These are phyloP conservation scores for Bombus ignitus DNA, from an alignment of 1,140 invertebrate genomes.

Conservation along the genomic window DNA sequence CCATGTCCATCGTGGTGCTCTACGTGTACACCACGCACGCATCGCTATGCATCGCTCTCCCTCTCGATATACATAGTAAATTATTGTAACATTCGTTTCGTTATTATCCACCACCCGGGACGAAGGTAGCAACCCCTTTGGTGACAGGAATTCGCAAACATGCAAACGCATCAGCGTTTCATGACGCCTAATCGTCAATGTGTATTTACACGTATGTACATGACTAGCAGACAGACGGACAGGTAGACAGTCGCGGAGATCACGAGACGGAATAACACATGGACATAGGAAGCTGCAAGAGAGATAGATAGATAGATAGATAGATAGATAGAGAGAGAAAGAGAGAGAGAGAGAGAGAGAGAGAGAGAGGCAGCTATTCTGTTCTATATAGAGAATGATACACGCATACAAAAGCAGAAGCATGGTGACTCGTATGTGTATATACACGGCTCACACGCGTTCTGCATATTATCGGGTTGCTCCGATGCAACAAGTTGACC, in stretches of 20 bases:
- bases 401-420: slow-evolving; percentile 66
- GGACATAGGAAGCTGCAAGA: too few relatives aligned
- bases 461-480: slow-evolving; percentile 78
- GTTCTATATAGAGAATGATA: slow-evolving; percentile 46
- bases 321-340: too few relatives aligned
- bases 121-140: slow-evolving; percentile 21
- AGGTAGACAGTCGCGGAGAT: neutral
- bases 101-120: slow-evolving; percentile 40
- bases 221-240: slow-evolving; percentile 26
- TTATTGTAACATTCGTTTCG: slow-evolving; percentile 70
- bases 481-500: slow-evolving; percentile 81
- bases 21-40: neutral
- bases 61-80: slow-evolving; percentile 53
- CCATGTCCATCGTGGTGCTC: slow-evolving; percentile 70
- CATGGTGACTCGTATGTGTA: slow-evolving; percentile 55
- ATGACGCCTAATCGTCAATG: slow-evolving; percentile 60
- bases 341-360: neutral
- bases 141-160: slow-evolving; percentile 41
- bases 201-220: slow-evolving; percentile 35
- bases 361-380: neutral
- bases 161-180: slow-evolving; percentile 44
- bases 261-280: neutral
- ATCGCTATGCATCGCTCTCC: slow-evolving; percentile 40
- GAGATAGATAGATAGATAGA: neutral
- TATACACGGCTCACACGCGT: slow-evolving; percentile 66